These are phyloP conservation scores for Holacanthella duospinosa DNA, from an alignment of 2,888 invertebrate species.

Conservation along the genomic window DNA sequence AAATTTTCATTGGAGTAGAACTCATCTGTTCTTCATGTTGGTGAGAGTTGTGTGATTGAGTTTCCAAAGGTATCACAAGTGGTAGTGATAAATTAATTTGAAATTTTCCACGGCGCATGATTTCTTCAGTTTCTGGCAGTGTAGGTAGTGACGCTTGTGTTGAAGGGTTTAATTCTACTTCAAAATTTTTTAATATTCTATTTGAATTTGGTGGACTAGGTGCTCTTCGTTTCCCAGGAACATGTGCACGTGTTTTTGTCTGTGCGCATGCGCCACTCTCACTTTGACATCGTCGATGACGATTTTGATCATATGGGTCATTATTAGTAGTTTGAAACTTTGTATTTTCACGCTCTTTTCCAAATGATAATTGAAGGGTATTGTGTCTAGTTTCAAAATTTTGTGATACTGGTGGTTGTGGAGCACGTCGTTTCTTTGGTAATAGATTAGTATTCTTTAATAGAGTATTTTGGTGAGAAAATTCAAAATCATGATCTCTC, in stretches of 20 bases:
- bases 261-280: conserved; percentile 10
- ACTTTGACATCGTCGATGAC: conserved; percentile 14
- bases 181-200: no score
- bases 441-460: not conserved
- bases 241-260: conserved; percentile 21
- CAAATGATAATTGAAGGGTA: no score
- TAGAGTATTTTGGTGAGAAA: not conserved
- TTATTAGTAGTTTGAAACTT: no score
- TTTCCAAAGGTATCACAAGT: not conserved
- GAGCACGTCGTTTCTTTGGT: not conserved
- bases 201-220: conserved; percentile 26
- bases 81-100: not conserved
- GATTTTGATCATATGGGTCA: no score
- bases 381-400: no score
- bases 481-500: no score
- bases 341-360: no score
- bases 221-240: conserved; percentile 32
- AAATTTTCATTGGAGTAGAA: no score
- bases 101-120: not conserved
- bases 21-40: not conserved
- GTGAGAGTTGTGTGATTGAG: not conserved
- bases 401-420: not conserved
- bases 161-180: no score
- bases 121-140: not conserved
- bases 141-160: not conserved